phyloP scores from a whole-genome alignment of 2,888 invertebrate genomes.

The Hypercompe scribonia region DNA sequence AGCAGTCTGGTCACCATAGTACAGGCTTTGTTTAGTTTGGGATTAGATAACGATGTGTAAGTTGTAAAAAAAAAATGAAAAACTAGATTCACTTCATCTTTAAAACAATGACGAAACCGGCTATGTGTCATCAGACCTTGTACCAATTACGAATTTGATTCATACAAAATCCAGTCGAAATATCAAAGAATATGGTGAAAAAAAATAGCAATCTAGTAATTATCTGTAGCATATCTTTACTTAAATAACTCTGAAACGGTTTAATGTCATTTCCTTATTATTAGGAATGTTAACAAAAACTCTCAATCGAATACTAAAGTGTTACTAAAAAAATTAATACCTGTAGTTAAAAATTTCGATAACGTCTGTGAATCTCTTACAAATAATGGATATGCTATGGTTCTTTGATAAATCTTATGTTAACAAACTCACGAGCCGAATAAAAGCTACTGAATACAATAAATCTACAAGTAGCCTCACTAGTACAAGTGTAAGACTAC shows the following conservation, averaged over 20 bases:
- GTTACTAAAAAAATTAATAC: background rate
- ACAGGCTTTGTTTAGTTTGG: too few relatives aligned
- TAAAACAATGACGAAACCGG: background rate
- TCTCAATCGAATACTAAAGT: background rate
- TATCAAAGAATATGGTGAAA: background rate
- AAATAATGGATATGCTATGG: background rate
- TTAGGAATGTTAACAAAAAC: background rate
- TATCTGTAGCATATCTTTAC: background rate
- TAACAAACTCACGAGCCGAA: background rate
- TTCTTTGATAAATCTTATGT: background rate
- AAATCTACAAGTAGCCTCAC: too few relatives aligned
- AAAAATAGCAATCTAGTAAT: background rate
- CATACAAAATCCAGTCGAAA: background rate
- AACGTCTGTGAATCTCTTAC: background rate
- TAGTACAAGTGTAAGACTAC: too few relatives aligned
- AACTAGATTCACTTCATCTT: background rate
- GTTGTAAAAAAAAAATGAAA: too few relatives aligned
- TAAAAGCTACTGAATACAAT: background rate
- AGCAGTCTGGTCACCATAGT: too few relatives aligned
- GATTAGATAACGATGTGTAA: too few relatives aligned
- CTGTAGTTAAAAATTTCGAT: background rate
- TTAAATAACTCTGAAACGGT: background rate
- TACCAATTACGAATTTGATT: background rate
- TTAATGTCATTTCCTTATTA: constrained; percentile 1
- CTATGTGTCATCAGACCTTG: constrained; percentile 2